These are phyloP conservation scores for Machimus atricapillus DNA, from an alignment of 2,888 invertebrate genomes.

Conservation along the genomic window DNA sequence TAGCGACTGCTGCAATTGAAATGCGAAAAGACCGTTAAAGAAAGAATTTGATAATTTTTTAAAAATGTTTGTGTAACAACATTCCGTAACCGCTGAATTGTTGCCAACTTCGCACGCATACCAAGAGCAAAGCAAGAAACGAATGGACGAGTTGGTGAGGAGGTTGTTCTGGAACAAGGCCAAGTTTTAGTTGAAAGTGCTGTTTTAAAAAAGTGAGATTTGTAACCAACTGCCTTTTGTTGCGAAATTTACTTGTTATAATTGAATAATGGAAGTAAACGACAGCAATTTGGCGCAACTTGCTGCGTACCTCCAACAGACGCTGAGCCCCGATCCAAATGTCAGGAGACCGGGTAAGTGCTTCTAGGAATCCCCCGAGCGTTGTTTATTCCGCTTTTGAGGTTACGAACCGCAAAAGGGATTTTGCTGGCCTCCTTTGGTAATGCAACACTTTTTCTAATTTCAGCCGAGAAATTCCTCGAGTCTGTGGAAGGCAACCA, in stretches of 20 bases:
- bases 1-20: background rate
- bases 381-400: slow-evolving; percentile 4
- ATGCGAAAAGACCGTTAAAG: background rate
- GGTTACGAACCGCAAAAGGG: background rate
- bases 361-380: slow-evolving; percentile 44
- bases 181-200: background rate
- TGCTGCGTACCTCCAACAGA: slow-evolving; percentile 85
- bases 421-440: background rate
- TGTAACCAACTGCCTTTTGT: background rate
- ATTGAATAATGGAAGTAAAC: slow-evolving; percentile 82
- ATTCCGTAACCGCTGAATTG: background rate
- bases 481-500: slow-evolving; percentile 89
- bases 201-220: background rate
- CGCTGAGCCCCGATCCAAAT: slow-evolving; percentile 82
- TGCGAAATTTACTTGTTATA: background rate
- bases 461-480: slow-evolving; percentile 86
- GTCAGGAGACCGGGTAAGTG: slow-evolving; percentile 82
- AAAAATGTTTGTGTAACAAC: background rate
- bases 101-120: background rate
- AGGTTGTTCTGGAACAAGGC: background rate
- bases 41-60: background rate
- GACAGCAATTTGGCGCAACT: slow-evolving; percentile 84
- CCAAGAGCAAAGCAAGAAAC: background rate
- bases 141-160: background rate
- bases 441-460: background rate